Conservation (phyloP, 2,888 invertebrate genomes). For the Oscheius sp. region DNA sequence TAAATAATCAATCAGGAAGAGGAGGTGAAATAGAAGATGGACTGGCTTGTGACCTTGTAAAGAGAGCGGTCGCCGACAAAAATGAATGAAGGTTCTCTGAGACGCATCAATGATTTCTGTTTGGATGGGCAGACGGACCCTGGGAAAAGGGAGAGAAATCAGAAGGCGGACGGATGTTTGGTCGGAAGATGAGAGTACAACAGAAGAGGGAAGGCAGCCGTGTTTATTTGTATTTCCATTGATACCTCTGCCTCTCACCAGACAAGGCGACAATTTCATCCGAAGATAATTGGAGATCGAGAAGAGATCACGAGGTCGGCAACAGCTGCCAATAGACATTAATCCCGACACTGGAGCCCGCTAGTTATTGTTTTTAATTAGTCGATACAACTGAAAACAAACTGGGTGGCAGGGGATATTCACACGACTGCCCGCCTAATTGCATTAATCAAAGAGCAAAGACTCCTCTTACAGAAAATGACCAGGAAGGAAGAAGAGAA, state of each 20-base stretch:
- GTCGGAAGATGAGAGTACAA: background rate
- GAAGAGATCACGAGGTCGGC: constrained; percentile 3
- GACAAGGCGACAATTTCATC: background rate
- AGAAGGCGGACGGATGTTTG: too few species aligned
- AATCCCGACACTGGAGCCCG: background rate
- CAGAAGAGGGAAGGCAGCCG: background rate
- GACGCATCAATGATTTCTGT: background rate
- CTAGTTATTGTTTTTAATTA: background rate
- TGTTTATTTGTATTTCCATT: background rate
- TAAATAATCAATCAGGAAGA: background rate
- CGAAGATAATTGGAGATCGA: constrained; percentile 8
- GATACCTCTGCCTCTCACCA: background rate
- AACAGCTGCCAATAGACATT: constrained; percentile 26
- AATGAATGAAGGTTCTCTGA: background rate
- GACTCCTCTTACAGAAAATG: too few species aligned
- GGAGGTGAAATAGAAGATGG: background rate
- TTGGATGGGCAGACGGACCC: background rate
- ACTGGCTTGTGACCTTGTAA: background rate
- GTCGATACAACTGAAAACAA: background rate
- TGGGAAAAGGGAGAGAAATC: background rate
- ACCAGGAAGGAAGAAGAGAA: background rate
- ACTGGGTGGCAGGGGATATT: too few species aligned
- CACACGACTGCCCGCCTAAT: too few species aligned
- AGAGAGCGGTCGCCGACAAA: background rate
- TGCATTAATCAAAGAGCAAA: too few species aligned